phyloP scores from a whole-genome alignment of 2,888 invertebrate genomes.

The Andrena bicolor region DNA sequence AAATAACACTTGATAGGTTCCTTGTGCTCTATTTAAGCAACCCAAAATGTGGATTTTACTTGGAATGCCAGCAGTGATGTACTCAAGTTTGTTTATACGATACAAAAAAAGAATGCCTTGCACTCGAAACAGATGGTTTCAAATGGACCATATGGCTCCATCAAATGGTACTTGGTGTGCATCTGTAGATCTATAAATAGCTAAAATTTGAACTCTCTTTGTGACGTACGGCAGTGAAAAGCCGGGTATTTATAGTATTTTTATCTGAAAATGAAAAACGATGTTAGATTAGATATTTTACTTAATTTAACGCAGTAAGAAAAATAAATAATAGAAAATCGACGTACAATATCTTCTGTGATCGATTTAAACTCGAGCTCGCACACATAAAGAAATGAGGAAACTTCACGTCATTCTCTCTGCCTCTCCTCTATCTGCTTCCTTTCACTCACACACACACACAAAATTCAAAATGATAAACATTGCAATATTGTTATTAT shows the following conservation, averaged over 20 bases:
- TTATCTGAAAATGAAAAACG: neutral
- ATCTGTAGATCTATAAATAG: slow-evolving; percentile 73
- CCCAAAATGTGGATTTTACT: neutral
- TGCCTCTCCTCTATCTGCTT: neutral
- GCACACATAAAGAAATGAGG: neutral
- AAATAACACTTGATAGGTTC: neutral
- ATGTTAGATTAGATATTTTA: neutral
- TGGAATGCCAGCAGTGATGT: neutral
- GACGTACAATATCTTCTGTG: neutral
- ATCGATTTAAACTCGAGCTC: neutral
- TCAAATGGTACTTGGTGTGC: slow-evolving; percentile 66
- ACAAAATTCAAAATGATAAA: slow-evolving; percentile 9
- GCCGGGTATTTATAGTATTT: neutral
- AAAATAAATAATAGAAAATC: neutral
- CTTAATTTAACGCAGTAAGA: neutral
- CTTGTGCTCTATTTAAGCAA: neutral
- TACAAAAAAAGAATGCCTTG: slow-evolving; percentile 41
- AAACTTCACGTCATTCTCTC: neutral
- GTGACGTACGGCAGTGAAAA: slow-evolving; percentile 34
- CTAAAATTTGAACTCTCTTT: slow-evolving; percentile 56
- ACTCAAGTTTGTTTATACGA: slow-evolving; percentile 3
- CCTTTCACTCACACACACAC: neutral
- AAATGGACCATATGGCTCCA: slow-evolving; percentile 78
- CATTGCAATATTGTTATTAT: neutral
- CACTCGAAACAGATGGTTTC: slow-evolving; percentile 75